phyloP scores from a whole-genome alignment of 2,113 vertebrate species.

The Pagrus major region DNA sequence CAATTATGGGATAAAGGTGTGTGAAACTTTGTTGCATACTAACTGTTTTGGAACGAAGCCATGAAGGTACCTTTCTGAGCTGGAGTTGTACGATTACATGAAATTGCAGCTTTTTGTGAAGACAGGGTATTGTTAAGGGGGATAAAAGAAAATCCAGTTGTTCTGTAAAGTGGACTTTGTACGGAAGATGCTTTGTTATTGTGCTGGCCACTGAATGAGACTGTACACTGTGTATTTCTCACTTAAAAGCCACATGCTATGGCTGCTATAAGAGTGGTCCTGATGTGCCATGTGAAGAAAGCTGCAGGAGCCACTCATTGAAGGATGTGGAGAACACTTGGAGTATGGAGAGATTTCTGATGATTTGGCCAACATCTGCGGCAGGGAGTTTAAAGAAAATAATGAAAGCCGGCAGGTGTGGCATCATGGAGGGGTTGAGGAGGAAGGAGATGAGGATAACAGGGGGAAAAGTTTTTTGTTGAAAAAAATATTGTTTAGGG shows the following conservation, averaged over 20 bases:
- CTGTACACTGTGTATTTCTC: not conserved
- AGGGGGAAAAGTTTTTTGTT: too few species aligned
- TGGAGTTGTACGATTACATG: not conserved
- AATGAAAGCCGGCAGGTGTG: not conserved
- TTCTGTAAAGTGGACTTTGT: not conserved
- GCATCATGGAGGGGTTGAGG: not conserved
- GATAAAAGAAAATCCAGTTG: not conserved
- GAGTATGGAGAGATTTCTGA: not conserved
- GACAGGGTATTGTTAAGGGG: not conserved
- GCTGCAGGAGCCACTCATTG: not conserved
- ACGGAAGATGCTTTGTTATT: not conserved
- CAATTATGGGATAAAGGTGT: not conserved
- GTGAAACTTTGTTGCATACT: constrained; percentile 10
- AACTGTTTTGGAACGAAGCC: not conserved
- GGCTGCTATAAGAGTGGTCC: not conserved
- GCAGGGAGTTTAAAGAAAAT: not conserved
- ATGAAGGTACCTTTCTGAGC: not conserved
- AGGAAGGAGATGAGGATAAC: constrained; percentile 1
- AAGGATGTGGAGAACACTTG: constrained; percentile 8
- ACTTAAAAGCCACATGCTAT: not conserved
- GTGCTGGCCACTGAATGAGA: not conserved
- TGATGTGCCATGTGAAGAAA: not conserved
- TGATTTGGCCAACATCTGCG: constrained; percentile 3
- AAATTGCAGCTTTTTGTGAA: constrained; percentile 11
- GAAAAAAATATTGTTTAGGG: too few species aligned